Conservation (phyloP, 1,140 invertebrate genomes). For the Ceratosolen fusciceps region DNA sequence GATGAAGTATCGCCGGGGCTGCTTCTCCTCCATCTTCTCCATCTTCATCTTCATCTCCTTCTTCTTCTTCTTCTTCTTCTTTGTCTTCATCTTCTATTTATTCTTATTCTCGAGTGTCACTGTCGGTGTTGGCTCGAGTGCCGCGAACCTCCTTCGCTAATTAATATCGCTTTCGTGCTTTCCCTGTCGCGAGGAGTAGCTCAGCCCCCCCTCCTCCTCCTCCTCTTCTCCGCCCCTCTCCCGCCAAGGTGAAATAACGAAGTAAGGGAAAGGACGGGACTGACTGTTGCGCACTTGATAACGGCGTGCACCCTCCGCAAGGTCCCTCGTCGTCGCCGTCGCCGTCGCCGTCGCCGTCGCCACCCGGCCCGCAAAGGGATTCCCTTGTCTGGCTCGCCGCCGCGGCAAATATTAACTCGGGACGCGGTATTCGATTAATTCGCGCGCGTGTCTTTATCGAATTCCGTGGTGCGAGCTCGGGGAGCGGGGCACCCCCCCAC, state of each 20-base stretch:
- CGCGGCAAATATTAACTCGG: background rate
- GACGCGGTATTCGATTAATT: background rate
- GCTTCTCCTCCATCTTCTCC: no score
- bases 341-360: no score
- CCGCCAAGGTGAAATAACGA: slow-evolving; percentile 7
- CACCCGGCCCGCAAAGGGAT: background rate
- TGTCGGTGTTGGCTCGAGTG: background rate
- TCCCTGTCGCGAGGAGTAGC: background rate
- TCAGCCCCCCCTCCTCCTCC: background rate
- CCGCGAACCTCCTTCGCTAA: slow-evolving; percentile 21
- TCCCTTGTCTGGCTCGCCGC: background rate
- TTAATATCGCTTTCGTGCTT: slow-evolving; percentile 39
- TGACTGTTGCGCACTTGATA: background rate
- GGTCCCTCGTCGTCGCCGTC: background rate
- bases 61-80: no score
- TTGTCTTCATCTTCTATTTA: no score
- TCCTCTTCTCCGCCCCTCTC: no score
- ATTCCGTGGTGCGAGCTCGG: background rate
- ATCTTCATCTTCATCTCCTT: no score
- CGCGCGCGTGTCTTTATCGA: background rate
- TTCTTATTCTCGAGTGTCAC: background rate
- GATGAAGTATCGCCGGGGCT: background rate
- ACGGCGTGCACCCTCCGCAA: background rate
- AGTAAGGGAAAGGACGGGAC: slow-evolving; percentile 20
- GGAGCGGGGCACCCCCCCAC: background rate